Percentiles rank a stretch among this genome's conserved stretches.
Evolutionary conservation across 1,140 invertebrate species (phyloP).

Genomic region (Elymnias hypermnestra): DNA sequence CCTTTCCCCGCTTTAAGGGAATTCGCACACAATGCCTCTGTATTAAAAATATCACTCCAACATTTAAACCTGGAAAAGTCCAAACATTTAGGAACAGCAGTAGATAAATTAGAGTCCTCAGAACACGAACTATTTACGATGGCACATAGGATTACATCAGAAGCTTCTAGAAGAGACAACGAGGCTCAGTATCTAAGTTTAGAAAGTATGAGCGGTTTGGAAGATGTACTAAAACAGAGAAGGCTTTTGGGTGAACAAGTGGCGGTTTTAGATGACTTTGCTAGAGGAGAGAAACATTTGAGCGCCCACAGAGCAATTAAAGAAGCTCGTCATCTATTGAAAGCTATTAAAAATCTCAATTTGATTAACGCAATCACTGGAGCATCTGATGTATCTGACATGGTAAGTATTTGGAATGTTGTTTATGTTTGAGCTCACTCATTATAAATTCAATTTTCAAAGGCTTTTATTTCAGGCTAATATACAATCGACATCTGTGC

Average conservation of each 20-base stretch:
- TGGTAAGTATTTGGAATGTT: conserved; percentile 39
- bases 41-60: conserved; percentile 31
- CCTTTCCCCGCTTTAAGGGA: conserved; percentile 81
- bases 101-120: conserved; percentile 33
- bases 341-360: conserved; percentile 75
- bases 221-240: conserved; percentile 48
- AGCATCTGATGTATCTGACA: conserved; percentile 71
- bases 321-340: conserved; percentile 77
- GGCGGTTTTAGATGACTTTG: conserved; percentile 72
- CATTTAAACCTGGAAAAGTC: conserved; percentile 28
- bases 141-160: conserved; percentile 38
- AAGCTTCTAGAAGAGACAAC: conserved; percentile 39
- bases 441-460: background rate
- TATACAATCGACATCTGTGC: conserved; percentile 58
- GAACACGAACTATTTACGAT: conserved; percentile 49
- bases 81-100: conserved; percentile 31
- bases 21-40: conserved; percentile 50
- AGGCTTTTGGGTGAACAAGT: conserved; percentile 51
- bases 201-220: conserved; percentile 59
- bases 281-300: conserved; percentile 75
- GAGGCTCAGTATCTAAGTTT: conserved; percentile 46
- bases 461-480: conserved; percentile 40
- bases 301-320: conserved; percentile 78
- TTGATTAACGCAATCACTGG: conserved; percentile 62
- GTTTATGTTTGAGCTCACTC: background rate